A percentile compares a stretch with the other conserved stretches of the same genome.
These are phyloP conservation scores for Zophobas atratus DNA, from an alignment of 1,140 invertebrate species.

Conservation along the genomic window DNA sequence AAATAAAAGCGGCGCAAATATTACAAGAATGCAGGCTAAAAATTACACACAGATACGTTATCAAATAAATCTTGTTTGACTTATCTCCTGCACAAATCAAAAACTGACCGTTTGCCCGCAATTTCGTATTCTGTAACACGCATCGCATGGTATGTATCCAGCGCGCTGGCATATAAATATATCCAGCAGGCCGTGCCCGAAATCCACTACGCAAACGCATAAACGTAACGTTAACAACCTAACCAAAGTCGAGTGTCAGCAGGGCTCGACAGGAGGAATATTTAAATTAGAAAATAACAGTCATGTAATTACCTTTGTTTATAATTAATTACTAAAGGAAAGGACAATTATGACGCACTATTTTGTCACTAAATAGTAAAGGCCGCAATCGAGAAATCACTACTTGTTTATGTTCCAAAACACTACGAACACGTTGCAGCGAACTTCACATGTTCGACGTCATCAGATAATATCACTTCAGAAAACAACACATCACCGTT, in stretches of 20 bases:
- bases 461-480: not conserved
- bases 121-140: slow-evolving; percentile 1
- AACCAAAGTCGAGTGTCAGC: slow-evolving; percentile 10
- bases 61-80: slow-evolving; percentile 1
- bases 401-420: slow-evolving; percentile 4
- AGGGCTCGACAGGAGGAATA: not conserved
- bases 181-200: not conserved
- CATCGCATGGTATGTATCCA: not conserved
- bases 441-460: not conserved
- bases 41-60: not conserved
- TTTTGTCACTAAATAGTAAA: too few relatives aligned
- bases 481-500: not conserved
- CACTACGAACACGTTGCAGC: slow-evolving; percentile 6
- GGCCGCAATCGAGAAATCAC: not conserved
- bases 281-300: too few relatives aligned
- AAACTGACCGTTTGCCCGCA: not conserved
- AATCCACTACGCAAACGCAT: slow-evolving; percentile 1
- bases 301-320: too few relatives aligned
- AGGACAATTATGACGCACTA: too few relatives aligned
- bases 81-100: not conserved
- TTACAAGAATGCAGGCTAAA: not conserved
- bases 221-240: slow-evolving; percentile 22
- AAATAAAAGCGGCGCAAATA: not conserved
- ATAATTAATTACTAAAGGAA: too few relatives aligned
- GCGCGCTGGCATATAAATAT: not conserved